Evolutionary conservation across 2,888 invertebrate genomes (phyloP).

Genomic region (Xestia rhomboidea): DNA sequence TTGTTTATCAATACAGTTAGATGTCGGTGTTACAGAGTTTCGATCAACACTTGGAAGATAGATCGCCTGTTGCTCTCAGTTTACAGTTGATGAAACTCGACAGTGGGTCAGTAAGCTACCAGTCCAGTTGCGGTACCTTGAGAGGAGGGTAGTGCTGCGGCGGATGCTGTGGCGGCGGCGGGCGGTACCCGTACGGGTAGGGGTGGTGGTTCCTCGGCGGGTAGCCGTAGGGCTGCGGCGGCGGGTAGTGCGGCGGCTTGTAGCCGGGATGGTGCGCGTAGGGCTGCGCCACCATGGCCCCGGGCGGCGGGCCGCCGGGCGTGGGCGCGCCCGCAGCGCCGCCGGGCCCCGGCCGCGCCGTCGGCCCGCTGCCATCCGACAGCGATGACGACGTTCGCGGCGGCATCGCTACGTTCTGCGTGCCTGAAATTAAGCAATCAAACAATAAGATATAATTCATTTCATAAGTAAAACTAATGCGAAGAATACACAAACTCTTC

Average conservation of each 20-base stretch:
- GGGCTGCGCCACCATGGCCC: slow-evolving; percentile 85
- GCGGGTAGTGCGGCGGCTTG: slow-evolving; percentile 88
- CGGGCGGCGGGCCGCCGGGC: slow-evolving; percentile 82
- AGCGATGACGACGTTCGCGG: slow-evolving; percentile 97
- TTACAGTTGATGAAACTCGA: neutral
- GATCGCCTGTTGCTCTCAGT: neutral
- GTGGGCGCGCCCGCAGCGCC: slow-evolving; percentile 78
- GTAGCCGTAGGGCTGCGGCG: slow-evolving; percentile 86
- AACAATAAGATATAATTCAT: slow-evolving; percentile 5
- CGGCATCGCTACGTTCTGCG: slow-evolving; percentile 98
- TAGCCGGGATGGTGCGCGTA: slow-evolving; percentile 84
- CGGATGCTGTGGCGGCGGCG: slow-evolving; percentile 86
- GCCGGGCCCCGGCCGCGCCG: slow-evolving; percentile 78
- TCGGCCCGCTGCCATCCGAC: slow-evolving; percentile 89
- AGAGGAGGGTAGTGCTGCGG: slow-evolving; percentile 86
- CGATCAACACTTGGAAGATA: no score
- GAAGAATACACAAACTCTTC: neutral
- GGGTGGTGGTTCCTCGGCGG: slow-evolving; percentile 88
- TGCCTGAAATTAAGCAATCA: slow-evolving; percentile 90
- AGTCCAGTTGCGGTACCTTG: slow-evolving; percentile 75
- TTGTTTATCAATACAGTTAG: neutral
- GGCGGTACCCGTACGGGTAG: slow-evolving; percentile 87
- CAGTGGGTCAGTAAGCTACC: neutral
- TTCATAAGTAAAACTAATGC: neutral
- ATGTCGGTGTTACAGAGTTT: no score